These are phyloP conservation scores for Nipponia nippon DNA, from an alignment of 2,113 vertebrate species.

Conservation along the genomic window DNA sequence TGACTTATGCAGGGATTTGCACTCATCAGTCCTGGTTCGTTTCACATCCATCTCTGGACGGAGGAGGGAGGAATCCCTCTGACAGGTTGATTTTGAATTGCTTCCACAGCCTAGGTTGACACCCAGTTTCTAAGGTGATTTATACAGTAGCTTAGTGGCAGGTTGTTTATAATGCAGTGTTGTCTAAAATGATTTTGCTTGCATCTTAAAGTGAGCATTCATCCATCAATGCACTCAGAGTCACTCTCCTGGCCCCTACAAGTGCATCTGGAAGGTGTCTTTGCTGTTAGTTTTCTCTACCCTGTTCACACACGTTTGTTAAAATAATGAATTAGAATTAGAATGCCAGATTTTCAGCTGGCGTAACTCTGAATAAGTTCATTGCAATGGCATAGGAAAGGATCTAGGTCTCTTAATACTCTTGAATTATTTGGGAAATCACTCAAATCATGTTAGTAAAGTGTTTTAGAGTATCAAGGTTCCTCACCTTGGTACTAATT, in stretches of 20 bases:
- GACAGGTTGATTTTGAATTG: conserved; percentile 4
- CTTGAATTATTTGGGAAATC: not conserved
- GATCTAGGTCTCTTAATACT: not conserved
- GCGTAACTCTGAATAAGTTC: not conserved
- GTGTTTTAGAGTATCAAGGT: not conserved
- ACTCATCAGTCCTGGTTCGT: not conserved
- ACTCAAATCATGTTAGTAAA: not conserved
- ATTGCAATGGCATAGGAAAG: not conserved
- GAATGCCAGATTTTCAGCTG: not conserved
- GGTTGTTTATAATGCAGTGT: not conserved
- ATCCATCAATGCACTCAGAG: not conserved
- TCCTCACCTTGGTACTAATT: not conserved
- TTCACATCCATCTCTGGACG: not conserved
- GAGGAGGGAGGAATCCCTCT: not conserved
- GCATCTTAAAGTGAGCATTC: not conserved
- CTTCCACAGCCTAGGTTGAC: not conserved
- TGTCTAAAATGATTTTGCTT: conserved; percentile 21
- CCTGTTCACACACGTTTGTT: not conserved
- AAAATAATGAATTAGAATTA: not conserved
- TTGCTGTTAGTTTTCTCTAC: not conserved
- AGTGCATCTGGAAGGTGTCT: not conserved
- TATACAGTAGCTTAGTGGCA: not conserved
- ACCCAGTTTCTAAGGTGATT: conserved; percentile 9
- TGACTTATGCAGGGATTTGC: not conserved
- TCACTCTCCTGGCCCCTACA: not conserved